Evolutionary conservation across 2,888 invertebrate genomes (phyloP), one percentile per base, ranked within the genome.

Genomic region (Seira musarum): DNA sequence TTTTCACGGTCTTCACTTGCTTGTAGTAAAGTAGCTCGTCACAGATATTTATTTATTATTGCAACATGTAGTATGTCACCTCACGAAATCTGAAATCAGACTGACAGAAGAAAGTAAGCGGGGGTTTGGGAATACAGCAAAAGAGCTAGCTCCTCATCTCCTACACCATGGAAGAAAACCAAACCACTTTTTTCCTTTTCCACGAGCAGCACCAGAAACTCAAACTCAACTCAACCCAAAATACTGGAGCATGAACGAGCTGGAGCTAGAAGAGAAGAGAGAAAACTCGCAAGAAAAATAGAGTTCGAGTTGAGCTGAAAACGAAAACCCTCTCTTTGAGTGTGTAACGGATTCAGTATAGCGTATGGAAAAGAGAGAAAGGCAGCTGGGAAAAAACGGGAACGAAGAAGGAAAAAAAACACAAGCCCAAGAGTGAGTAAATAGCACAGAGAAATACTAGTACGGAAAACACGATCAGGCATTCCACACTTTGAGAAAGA

Each of bases 71-170:
- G 78, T 72, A 67, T 78, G 78, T 78, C 72, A 78, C 78, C 71
- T 78, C 70, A 61, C 78, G 71, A 78, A 78, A 78, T 78, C 78
- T 78, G 78, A 67, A 78, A 71, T 78, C 78, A 78, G 78, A 78
- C 78, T 78, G 78, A 78, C 78, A 72, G 71, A 71, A 78, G 72
- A 78, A 78, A 72, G 46, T 78, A 78, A 78, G 78, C 78, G 78
- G 78, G 78, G 78, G 71, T 78, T 61, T 66, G 78, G 78, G 78
- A 78, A 78, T 78, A 78, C 53, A 46, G 19, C 46, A 19, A 63
- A 19, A 61, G 19, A 30, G 61, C 57, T 19, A 57, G 60, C 53
- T 17, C 24, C 49, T 22, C 63, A 63, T 13, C 63, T 19, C 19
- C n/a, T 22, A 63, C 63, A 21, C 63, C 15, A 21, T 5, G 19